Conservation (phyloP, 1,140 invertebrate species). For the Coptotermes formosanus region DNA sequence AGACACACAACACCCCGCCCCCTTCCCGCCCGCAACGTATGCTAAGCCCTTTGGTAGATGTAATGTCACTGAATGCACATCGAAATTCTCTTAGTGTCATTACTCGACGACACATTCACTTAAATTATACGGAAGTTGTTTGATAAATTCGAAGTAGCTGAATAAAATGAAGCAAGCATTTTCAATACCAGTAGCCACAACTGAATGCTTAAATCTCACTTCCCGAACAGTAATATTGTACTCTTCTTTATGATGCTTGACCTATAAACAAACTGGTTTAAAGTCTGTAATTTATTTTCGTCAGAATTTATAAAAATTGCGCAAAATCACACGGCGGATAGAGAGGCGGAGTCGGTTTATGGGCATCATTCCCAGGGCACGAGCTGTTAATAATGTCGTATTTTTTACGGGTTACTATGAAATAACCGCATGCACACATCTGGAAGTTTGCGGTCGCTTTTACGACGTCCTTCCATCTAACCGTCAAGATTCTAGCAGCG, state of each 20-base stretch:
- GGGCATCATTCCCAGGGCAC: background rate
- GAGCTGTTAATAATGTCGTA: background rate
- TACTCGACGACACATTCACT: too few relatives aligned
- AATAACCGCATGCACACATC: background rate
- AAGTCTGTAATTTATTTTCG: background rate
- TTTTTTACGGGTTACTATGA: background rate
- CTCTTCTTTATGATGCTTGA: background rate
- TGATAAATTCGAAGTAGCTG: too few relatives aligned
- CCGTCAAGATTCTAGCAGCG: background rate
- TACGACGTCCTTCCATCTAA: background rate
- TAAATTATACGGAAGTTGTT: too few relatives aligned
- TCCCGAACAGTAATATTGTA: background rate
- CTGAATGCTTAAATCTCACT: background rate
- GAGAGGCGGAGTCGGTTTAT: background rate
- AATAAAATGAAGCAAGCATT: too few relatives aligned
- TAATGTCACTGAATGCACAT: too few relatives aligned
- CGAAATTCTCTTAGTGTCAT: too few relatives aligned
- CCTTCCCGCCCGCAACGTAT: too few relatives aligned
- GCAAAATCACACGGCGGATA: background rate
- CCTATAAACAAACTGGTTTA: background rate
- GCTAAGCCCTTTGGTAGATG: too few relatives aligned
- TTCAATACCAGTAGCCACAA: background rate
- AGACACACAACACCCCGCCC: too few relatives aligned
- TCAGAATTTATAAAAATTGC: background rate
- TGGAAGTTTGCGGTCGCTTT: background rate